phyloP scores from a whole-genome alignment of 2,888 invertebrate genomes.

The Nymphalis urticae region DNA sequence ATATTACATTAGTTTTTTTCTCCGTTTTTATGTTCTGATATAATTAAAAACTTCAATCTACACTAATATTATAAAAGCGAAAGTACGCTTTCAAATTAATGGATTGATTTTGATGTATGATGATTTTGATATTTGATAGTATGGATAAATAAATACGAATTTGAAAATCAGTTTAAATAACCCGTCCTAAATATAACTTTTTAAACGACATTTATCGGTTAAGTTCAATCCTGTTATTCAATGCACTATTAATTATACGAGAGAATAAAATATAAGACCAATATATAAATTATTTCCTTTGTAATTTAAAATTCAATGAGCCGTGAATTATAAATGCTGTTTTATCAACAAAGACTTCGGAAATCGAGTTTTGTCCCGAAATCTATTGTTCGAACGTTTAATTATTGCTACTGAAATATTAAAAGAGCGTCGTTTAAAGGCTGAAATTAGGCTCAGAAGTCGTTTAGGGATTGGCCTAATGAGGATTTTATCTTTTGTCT shows the following conservation, averaged over 20 bases:
- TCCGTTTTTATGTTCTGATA: no score
- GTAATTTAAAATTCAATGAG: constrained; percentile 33
- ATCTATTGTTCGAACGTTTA: constrained; percentile 32
- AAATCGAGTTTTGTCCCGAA: constrained; percentile 31
- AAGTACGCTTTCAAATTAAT: no score
- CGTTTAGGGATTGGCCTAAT: not conserved
- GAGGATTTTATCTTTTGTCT: not conserved
- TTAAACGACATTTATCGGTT: constrained; percentile 6
- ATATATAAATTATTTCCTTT: constrained; percentile 28
- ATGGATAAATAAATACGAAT: no score
- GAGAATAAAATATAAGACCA: not conserved
- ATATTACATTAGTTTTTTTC: no score
- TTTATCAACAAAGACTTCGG: constrained; percentile 31
- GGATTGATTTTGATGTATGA: no score
- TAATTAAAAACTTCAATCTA: no score
- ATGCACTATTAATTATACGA: not conserved
- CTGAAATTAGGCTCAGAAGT: not conserved
- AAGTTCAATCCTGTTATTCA: not conserved
- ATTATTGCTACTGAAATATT: constrained; percentile 27
- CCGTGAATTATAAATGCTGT: constrained; percentile 33
- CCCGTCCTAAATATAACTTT: no score
- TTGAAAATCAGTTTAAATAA: no score
- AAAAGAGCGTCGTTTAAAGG: constrained; percentile 17
- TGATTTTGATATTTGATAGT: no score
- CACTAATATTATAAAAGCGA: no score